Conservation (phyloP, 2,888 invertebrate species). For the Pseudanteris insignis region DNA sequence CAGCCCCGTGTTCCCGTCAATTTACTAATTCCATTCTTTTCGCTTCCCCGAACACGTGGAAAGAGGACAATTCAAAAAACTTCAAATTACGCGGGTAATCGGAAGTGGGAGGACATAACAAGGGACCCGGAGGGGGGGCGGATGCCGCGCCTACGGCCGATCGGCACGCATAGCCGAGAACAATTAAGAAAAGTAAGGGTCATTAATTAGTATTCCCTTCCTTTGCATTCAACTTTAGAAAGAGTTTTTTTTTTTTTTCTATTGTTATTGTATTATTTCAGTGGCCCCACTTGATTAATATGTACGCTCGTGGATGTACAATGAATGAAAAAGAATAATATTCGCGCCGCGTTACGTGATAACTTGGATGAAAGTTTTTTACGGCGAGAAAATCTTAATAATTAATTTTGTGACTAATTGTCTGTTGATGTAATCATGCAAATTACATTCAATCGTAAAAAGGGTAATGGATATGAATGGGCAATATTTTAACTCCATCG, state of each 20-base stretch:
- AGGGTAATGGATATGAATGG: no score
- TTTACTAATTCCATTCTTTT: conserved; percentile 44
- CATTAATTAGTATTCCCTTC: conserved; percentile 66
- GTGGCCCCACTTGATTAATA: conserved; percentile 47
- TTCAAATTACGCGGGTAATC: conserved; percentile 45
- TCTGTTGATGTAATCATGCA: no score
- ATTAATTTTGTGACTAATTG: no score
- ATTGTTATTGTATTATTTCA: conserved; percentile 59
- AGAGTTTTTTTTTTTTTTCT: conserved; percentile 54
- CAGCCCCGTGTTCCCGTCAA: conserved; percentile 30
- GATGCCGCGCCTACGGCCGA: conserved; percentile 49
- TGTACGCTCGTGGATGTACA: no score
- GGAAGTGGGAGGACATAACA: conserved; percentile 40
- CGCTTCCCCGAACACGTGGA: conserved; percentile 42
- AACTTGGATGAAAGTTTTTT: no score
- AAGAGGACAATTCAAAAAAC: conserved; percentile 42
- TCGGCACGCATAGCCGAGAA: conserved; percentile 54
- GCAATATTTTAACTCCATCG: no score
- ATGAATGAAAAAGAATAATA: no score
- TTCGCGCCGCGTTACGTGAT: no score
- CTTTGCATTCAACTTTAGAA: conserved; percentile 50
- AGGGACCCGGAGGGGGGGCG: conserved; percentile 43
- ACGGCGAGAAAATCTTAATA: no score
- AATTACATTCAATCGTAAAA: no score
- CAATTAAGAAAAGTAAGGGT: conserved; percentile 66